Base-by-base conservation (phyloP, 2,888 invertebrate genomes). In the Drosophila cognata region DNA sequence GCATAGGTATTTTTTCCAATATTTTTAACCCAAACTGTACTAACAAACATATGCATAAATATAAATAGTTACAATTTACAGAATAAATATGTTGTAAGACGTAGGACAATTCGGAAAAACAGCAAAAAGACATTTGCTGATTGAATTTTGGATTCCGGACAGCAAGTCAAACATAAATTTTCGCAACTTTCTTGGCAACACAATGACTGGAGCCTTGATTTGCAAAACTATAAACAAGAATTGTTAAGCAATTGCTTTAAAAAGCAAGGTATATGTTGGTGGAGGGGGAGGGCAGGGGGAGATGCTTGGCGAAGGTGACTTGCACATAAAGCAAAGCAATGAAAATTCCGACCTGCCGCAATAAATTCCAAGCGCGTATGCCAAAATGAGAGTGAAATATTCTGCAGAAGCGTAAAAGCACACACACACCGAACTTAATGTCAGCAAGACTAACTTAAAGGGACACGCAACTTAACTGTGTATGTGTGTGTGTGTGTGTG, bases 341-440 rank as follows among this genome's bases (percentile, higher is more conserved):
- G 88, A 87, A 88, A 82, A 88, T 87, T 84, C 85, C 79, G 91
- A 91, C 91, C 91, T 91, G 82, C 91, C 91, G 68, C 89, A 91
- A 91, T 88, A 91, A 91, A 90, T 88, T 84, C 82, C 80, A 73
- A 81, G 73, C 65, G 68, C 72, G 71, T 68, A 72, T 77, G 76
- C 74, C 79, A 74, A 80, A 90, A 87, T 78, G 74, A 82, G 82
- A 90, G 84, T 78, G 78, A 89, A 89, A 88, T 82, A 69, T 77
- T 70, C 73, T 57, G 52, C 58, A 53, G 58, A 59, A 46, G 62
- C 61, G 63, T 31, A 43, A 35, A 43, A 57, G 31, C n/a, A 71
- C 48, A 57, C 50, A 66, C 52, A 59, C 66, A 67, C 51, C 56
- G 51, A 64, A 41, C 21, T 41, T 31, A 57, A 43, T 43, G 57